A percentile compares a stretch with the other conserved stretches of the same genome.
Conservation (phyloP, 2,888 invertebrate genomes). For the Proisotoma minuta region DNA sequence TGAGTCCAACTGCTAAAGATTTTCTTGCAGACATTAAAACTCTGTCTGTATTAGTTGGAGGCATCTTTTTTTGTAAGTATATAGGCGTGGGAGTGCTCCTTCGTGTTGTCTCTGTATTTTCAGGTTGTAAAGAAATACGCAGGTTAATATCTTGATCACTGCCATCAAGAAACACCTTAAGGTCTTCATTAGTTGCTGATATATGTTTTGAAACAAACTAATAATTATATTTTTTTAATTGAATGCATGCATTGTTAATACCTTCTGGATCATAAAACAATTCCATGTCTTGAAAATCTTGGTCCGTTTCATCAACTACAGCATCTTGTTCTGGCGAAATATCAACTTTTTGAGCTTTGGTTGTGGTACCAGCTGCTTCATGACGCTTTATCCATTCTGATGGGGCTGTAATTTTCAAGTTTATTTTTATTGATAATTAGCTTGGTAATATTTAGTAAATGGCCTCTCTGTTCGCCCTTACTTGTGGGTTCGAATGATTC, state of each 20-base stretch:
- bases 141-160: constrained; percentile 24
- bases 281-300: constrained; percentile 19
- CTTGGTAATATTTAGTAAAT: background rate
- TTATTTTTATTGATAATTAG: background rate
- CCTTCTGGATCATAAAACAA: constrained; percentile 25
- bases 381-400: constrained; percentile 21
- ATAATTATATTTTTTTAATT: no score
- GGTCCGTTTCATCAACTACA: constrained; percentile 17
- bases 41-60: background rate
- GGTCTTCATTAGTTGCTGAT: constrained; percentile 21
- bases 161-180: constrained; percentile 19
- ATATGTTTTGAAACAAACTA: background rate
- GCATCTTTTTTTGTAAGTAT: no score
- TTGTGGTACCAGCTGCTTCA: background rate
- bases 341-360: no score
- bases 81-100: background rate
- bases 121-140: background rate
- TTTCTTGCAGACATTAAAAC: background rate
- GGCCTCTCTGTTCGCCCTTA: no score
- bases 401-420: constrained; percentile 13
- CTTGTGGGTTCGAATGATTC: constrained; percentile 25
- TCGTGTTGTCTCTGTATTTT: background rate
- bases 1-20: background rate
- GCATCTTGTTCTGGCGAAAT: background rate
- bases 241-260: background rate